Conservation (phyloP, 2,888 invertebrate species). For the Phyllotreta cruciferae region DNA sequence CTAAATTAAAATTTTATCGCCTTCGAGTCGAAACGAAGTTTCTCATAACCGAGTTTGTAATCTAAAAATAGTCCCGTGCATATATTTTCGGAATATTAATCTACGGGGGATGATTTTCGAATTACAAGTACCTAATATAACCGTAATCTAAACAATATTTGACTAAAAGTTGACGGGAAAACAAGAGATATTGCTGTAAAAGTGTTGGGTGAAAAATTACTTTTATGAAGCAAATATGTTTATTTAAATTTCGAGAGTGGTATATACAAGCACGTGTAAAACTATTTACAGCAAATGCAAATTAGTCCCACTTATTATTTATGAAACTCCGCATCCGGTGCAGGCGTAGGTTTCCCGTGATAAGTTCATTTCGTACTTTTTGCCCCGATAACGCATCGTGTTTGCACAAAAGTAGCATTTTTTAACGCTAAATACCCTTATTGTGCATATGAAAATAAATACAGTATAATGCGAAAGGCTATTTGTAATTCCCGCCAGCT, state of each 20-base stretch:
- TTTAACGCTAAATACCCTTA: too few species aligned
- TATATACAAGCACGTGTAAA: slow-evolving; percentile 30
- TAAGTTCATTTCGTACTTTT: slow-evolving; percentile 25
- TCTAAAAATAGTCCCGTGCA: too few species aligned
- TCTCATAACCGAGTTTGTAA: not conserved
- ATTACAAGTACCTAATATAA: too few species aligned
- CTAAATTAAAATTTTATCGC: slow-evolving; percentile 26
- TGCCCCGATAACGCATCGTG: slow-evolving; percentile 18
- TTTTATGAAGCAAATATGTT: too few species aligned
- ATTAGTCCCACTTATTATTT: slow-evolving; percentile 37
- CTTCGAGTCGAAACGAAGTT: slow-evolving; percentile 17
- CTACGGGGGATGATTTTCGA: too few species aligned
- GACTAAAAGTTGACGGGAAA: not conserved
- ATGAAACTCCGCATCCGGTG: slow-evolving; percentile 22
- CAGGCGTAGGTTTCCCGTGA: slow-evolving; percentile 22
- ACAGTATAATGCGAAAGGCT: too few species aligned
- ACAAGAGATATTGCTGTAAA: not conserved
- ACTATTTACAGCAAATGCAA: slow-evolving; percentile 37
- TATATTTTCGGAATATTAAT: too few species aligned
- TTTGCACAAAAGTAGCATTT: slow-evolving; percentile 14
- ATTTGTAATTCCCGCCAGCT: too few species aligned
- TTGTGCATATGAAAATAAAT: too few species aligned
- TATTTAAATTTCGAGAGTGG: slow-evolving; percentile 10
- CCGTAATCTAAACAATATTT: not conserved
- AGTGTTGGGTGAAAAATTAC: not conserved